Evolutionary conservation across 2,797 vertebrate genomes (phyloP).

Genomic region (Aeoliscus strigatus): DNA sequence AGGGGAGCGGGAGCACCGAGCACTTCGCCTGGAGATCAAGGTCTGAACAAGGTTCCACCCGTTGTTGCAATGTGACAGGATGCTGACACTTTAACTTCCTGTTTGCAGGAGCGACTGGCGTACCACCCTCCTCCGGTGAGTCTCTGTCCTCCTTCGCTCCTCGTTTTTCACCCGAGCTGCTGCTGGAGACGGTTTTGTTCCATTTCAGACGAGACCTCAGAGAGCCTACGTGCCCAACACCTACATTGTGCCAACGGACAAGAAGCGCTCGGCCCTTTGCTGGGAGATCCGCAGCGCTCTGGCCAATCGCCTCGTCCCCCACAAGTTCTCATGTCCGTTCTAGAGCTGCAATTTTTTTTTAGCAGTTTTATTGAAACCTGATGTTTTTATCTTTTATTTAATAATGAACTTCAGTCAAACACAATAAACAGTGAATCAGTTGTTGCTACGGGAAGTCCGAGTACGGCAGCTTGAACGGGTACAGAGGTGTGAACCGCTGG

Average conservation of each 20-base stretch:
- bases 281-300: constrained; percentile 83
- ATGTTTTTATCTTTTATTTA: constrained; percentile 26
- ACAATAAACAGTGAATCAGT: constrained; percentile 44
- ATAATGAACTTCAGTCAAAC: constrained; percentile 17
- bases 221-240: constrained; percentile 71
- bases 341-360: constrained; percentile 21
- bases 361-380: constrained; percentile 7
- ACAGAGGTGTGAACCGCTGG: constrained; percentile 69
- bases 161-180: too few species aligned
- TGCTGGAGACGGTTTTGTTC: neutral
- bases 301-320: constrained; percentile 75
- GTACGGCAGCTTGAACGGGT: constrained; percentile 82
- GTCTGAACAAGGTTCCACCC: constrained; percentile 29
- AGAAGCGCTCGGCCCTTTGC: constrained; percentile 82
- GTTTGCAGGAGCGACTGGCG: constrained; percentile 68
- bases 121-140: constrained; percentile 71
- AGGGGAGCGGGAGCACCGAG: constrained; percentile 67
- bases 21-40: constrained; percentile 71
- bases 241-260: constrained; percentile 84
- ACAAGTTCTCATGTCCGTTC: constrained; percentile 43
- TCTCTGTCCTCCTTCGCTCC: constrained; percentile 10
- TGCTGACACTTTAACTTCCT: neutral
- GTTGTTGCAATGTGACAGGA: too few species aligned
- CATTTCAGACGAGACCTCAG: constrained; percentile 64
- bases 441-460: constrained; percentile 72